Percentiles rank a stretch among this genome's conserved stretches.
These are phyloP conservation scores for Heterodera filipjevi DNA, from an alignment of 2,888 invertebrate genomes.

Conservation along the genomic window DNA sequence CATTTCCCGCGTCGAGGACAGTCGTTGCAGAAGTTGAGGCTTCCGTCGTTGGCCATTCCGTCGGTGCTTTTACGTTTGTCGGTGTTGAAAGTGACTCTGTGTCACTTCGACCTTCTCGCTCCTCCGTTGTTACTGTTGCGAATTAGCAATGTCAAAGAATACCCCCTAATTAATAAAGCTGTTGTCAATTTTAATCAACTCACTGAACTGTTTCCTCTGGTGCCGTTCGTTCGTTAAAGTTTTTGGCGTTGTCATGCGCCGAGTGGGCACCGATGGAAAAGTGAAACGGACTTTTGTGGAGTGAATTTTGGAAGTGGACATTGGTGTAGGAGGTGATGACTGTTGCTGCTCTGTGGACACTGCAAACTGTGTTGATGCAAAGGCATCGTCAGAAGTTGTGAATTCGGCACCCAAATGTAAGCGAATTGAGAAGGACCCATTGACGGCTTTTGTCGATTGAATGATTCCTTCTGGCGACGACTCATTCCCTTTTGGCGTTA, in stretches of 20 bases:
- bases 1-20: not conserved
- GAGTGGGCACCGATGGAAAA: not conserved
- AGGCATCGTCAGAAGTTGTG: not conserved
- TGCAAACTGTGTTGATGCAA: not conserved
- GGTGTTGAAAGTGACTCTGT: not conserved
- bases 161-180: too few species aligned
- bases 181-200: not conserved
- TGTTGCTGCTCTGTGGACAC: not conserved
- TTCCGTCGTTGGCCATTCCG: not conserved
- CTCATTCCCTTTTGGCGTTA: too few species aligned
- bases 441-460: not conserved
- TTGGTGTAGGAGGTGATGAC: not conserved
- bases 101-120: not conserved
- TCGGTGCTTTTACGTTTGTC: not conserved
- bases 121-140: too few species aligned
- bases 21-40: not conserved
- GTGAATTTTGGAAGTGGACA: not conserved
- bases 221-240: not conserved
- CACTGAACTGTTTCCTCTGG: too few species aligned
- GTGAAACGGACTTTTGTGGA: slow-evolving; percentile 12
- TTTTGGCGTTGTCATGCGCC: not conserved
- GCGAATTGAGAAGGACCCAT: not conserved
- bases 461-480: not conserved
- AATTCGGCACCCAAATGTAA: not conserved
- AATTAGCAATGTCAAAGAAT: too few species aligned